Conservation (phyloP, 2,797 vertebrate species). For the Arctocebus calabarensis region DNA sequence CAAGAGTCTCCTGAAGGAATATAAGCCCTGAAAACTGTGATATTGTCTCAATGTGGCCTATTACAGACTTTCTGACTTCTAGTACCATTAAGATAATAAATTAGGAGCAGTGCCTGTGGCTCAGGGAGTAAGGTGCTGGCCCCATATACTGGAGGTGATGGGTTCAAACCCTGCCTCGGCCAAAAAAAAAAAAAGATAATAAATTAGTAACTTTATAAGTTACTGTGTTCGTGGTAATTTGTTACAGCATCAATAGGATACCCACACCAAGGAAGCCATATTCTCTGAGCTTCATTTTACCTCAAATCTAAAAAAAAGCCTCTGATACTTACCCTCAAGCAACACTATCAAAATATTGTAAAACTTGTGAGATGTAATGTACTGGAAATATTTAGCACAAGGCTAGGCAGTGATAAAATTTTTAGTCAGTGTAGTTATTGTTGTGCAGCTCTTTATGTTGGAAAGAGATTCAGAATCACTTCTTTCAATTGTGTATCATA, state of each 20-base stretch:
- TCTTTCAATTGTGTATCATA: not conserved
- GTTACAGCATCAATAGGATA: not conserved
- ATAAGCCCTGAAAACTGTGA: not conserved
- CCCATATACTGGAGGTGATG: too few species aligned
- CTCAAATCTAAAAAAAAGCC: not conserved
- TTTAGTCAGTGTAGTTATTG: not conserved
- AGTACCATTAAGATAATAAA: not conserved
- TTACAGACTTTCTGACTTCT: not conserved
- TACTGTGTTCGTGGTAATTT: not conserved
- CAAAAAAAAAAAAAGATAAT: not conserved
- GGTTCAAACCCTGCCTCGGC: too few species aligned
- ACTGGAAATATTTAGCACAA: not conserved
- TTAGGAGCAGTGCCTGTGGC: not conserved
- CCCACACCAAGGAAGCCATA: not conserved
- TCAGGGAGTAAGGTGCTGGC: too few species aligned
- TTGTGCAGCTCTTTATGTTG: not conserved
- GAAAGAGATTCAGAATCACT: not conserved
- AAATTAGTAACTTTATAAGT: not conserved
- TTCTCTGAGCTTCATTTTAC: conserved; percentile 1
- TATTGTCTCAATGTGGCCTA: not conserved
- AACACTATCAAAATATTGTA: not conserved
- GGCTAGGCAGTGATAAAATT: not conserved
- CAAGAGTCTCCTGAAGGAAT: not conserved
- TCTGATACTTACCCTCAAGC: not conserved
- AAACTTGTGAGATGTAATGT: not conserved